Conservation (phyloP, 2,113 vertebrate genomes). For the Camelus bactrianus region DNA sequence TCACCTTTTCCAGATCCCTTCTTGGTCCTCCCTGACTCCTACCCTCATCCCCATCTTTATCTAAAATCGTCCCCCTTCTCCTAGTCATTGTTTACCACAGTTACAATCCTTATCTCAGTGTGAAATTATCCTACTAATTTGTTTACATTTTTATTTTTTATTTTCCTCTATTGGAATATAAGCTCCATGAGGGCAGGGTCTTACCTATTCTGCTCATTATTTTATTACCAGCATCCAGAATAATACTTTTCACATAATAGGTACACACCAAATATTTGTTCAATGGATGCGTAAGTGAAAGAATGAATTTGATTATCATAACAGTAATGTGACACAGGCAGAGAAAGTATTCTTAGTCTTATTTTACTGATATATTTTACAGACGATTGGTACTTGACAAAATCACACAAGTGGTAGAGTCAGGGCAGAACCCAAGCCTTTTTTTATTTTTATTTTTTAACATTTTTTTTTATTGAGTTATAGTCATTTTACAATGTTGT, state of each 20-base stretch:
- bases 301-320: background rate
- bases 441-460: too few relatives aligned
- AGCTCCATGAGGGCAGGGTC: background rate
- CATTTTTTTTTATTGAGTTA: too few relatives aligned
- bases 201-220: background rate
- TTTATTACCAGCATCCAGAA: background rate
- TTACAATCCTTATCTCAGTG: background rate
- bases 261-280: background rate
- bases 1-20: background rate
- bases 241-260: background rate
- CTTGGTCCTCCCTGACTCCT: background rate
- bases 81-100: background rate
- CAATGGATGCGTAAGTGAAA: background rate
- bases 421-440: background rate
- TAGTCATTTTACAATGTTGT: too few relatives aligned
- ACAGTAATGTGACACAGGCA: background rate
- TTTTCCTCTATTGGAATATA: background rate
- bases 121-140: constrained; percentile 17
- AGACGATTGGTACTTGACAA: background rate
- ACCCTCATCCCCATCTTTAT: background rate
- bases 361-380: background rate
- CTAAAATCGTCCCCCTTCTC: background rate
- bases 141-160: background rate
- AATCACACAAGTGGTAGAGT: background rate
- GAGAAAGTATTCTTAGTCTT: background rate